A percentile compares a stretch with the other conserved stretches of the same genome.
phyloP scores from a whole-genome alignment of 2,113 vertebrate genomes.

The Xiphophorus couchianus region DNA sequence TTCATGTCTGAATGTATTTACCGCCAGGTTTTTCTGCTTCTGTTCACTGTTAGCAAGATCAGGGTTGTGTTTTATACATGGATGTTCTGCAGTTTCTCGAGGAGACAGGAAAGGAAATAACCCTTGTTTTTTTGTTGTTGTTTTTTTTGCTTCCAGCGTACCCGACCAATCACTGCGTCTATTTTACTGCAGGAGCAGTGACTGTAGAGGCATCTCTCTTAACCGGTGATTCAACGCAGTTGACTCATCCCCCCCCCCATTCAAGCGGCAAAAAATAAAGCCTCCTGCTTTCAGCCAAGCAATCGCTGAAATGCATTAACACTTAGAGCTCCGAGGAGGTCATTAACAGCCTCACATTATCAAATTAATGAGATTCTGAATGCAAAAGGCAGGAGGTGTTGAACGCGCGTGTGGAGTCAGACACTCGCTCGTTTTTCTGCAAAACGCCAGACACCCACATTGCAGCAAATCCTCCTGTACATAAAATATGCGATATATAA shows the following conservation, averaged over 20 bases:
- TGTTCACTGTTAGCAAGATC: not conserved
- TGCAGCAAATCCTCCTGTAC: not conserved
- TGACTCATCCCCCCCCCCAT: not conserved
- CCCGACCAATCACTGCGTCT: not conserved
- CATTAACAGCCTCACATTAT: conserved; percentile 3
- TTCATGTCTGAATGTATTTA: not conserved
- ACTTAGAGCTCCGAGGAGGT: conserved; percentile 8
- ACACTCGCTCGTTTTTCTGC: not conserved
- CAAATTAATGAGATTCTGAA: conserved; percentile 3
- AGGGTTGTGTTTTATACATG: not conserved
- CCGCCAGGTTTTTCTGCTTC: not conserved
- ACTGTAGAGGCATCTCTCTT: not conserved
- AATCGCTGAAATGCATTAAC: not conserved
- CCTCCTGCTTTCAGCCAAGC: not conserved
- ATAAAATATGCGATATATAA: not conserved
- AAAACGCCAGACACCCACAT: not conserved
- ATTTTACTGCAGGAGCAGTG: not conserved
- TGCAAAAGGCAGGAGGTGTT: not conserved
- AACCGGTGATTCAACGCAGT: not conserved
- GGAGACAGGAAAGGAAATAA: not conserved
- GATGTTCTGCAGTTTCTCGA: not conserved
- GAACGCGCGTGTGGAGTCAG: not conserved
- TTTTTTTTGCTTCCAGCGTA: not conserved
- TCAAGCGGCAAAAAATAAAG: not conserved
- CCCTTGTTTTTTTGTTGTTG: not conserved